Base-by-base conservation (phyloP, 2,113 vertebrate species). In the Gila orcuttii region DNA sequence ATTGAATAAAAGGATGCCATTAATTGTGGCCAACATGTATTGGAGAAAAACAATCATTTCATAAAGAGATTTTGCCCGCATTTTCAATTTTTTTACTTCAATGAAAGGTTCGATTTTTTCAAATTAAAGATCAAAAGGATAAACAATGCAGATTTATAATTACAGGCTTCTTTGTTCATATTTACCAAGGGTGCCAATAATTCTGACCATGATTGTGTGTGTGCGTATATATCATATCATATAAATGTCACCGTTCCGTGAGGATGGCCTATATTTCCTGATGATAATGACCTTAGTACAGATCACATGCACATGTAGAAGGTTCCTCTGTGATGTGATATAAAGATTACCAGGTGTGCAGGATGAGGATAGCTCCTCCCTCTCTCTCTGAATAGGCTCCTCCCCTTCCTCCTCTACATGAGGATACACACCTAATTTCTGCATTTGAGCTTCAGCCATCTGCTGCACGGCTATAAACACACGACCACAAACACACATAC, bases 371-470 rank as follows among this genome's bases (percentile, higher is more conserved):
- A 91, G 86, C 87, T 91, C 95, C 4, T 93, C 93, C 6, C 95
- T 91, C 4, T 93, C 91, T 10, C 90, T 87, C 13, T 94, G 92
- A 2, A 95, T 59, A 91, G 86, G 36, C 86, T 93, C 90, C 52
- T 94, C 92, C 78, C 93, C 90, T 66, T 95, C 93, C 82, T 94
- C 95, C 90, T 97, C 96, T 2, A 96, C 89, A 85, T 90, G 91
- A 89, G 93, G 95, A 74, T 94, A 96, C 85, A 96, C 95, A 6
- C 93, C 93, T 93, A 98, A 90, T 89, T 96, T 92, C 95, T 96
- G 97, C 96, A 99, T 94, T 89, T 99, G 97, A 86, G 97, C 97
- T 93, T 98, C 96, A 80, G 97, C 97, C 80, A 99, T 97, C 95
- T 97, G 97, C 95, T 98, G 98, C 92, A 99, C 95, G 3, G 97